phyloP scores from a whole-genome alignment of 2,113 vertebrate species.

The Rhegmatorhina hoffmannsi region DNA sequence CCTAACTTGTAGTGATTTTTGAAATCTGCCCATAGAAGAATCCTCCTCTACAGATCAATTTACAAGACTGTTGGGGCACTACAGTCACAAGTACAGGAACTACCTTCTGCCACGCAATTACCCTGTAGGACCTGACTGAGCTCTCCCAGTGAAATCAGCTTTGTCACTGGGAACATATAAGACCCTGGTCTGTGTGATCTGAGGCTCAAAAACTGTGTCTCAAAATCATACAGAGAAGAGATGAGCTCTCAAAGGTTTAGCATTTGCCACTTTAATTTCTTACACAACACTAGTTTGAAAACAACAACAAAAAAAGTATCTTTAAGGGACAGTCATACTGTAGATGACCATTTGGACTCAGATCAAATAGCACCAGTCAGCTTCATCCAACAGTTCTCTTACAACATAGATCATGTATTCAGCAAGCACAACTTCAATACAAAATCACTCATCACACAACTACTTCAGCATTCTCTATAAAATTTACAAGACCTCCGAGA shows the following conservation, averaged over 20 bases:
- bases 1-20: constrained; percentile 42
- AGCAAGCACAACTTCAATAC: not conserved
- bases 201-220: not conserved
- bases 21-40: constrained; percentile 5
- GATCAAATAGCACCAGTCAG: not conserved
- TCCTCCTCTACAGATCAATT: constrained; percentile 45
- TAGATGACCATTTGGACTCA: not conserved
- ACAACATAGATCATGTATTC: not conserved
- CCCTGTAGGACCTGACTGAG: not conserved
- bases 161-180: fast-evolving
- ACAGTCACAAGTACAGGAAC: constrained; percentile 4
- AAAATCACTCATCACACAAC: not conserved
- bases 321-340: not conserved
- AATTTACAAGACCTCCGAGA: not conserved
- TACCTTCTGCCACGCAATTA: not conserved
- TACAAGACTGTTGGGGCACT: not conserved
- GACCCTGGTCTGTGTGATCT: not conserved
- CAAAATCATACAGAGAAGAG: not conserved
- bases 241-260: not conserved
- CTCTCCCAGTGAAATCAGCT: not conserved
- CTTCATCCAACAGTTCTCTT: not conserved
- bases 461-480: not conserved
- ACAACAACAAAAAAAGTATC: not conserved
- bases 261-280: not conserved
- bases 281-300: not conserved